Conservation (phyloP, 2,113 vertebrate species). For the Pseudonaja textilis region DNA sequence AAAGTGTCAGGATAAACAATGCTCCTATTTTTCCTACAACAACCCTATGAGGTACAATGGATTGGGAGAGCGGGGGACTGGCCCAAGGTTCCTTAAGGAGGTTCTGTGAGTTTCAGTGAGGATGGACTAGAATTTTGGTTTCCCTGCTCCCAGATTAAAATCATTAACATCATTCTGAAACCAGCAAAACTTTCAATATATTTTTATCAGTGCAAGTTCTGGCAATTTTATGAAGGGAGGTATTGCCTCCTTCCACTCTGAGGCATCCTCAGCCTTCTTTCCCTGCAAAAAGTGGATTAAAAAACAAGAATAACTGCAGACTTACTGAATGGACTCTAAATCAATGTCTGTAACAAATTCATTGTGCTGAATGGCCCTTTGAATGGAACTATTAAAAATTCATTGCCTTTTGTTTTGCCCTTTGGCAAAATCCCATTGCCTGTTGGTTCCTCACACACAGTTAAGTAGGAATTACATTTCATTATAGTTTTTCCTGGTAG, state of each 20-base stretch:
- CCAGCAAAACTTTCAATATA: slow-evolving; percentile 12
- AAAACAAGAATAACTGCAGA: background rate
- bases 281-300: background rate
- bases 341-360: background rate
- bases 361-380: background rate
- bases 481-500: slow-evolving; percentile 3
- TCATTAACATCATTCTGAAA: background rate
- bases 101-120: background rate
- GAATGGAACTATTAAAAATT: slow-evolving; percentile 21
- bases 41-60: background rate
- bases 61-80: background rate
- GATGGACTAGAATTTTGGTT: background rate
- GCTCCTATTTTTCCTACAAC: background rate
- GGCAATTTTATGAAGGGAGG: background rate
- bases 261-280: background rate
- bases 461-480: slow-evolving; percentile 23
- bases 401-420: slow-evolving; percentile 19
- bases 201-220: background rate
- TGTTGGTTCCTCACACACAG: slow-evolving; percentile 9
- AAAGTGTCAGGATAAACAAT: background rate
- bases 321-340: background rate
- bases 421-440: slow-evolving; percentile 19
- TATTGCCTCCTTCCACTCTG: background rate
- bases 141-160: background rate
- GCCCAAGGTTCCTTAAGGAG: background rate